These are phyloP conservation scores for Rana temporaria DNA, from an alignment of 2,113 vertebrate species.

Conservation along the genomic window DNA sequence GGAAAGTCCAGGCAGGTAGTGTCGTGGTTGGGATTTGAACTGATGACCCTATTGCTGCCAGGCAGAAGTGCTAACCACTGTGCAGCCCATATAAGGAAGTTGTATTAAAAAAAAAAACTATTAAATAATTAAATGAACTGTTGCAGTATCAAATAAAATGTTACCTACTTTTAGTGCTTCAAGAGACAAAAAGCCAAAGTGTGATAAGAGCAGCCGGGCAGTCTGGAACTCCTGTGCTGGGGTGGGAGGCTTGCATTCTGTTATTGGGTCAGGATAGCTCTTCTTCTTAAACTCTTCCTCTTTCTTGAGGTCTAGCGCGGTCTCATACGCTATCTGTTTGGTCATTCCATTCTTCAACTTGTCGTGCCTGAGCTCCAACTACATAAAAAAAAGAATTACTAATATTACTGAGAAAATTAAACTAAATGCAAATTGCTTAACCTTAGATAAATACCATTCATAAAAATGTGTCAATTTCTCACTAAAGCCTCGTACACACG, in stretches of 20 bases:
- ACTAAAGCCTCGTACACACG: too few relatives aligned
- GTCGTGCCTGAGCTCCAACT: conserved; percentile 91
- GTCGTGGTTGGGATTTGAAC: too few relatives aligned
- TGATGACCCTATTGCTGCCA: too few relatives aligned
- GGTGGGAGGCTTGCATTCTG: conserved; percentile 88
- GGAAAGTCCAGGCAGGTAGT: too few relatives aligned
- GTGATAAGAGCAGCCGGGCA: conserved; percentile 92
- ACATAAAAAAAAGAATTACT: not conserved
- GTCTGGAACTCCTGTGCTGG: conserved; percentile 95
- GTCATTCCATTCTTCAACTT: conserved; percentile 87
- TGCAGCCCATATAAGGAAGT: too few relatives aligned
- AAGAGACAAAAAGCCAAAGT: conserved; percentile 93
- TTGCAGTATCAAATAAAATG: too few relatives aligned
- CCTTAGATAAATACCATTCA: too few relatives aligned
- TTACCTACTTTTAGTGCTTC: conserved; percentile 90
- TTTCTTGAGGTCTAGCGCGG: conserved; percentile 81
- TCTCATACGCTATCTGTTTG: conserved; percentile 90
- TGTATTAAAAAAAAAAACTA: too few relatives aligned
- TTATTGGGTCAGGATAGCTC: conserved; percentile 85
- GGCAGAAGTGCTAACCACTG: too few relatives aligned
- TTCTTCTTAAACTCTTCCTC: conserved; percentile 85
- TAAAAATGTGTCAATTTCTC: too few relatives aligned
- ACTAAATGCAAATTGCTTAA: too few relatives aligned
- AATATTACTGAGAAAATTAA: not conserved
- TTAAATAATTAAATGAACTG: too few relatives aligned